phyloP scores from a whole-genome alignment of 2,888 invertebrate genomes.

The Apamea anceps region DNA sequence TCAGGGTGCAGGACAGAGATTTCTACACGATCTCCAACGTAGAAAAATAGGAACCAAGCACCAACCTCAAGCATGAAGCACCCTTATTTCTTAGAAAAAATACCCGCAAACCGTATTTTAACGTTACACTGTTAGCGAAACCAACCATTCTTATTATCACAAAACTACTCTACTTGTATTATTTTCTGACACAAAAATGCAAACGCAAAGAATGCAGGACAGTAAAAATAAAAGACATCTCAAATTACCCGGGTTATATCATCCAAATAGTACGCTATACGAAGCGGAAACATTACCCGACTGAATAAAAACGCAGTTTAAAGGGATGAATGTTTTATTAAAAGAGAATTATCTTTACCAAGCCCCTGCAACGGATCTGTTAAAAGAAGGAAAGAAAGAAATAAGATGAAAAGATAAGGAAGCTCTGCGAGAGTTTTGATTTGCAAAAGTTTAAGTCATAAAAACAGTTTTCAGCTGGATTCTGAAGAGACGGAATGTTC shows the following conservation, averaged over 20 bases:
- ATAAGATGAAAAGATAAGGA: constrained; percentile 38
- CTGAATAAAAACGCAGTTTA: constrained; percentile 48
- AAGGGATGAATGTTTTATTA: constrained; percentile 49
- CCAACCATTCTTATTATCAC: background rate
- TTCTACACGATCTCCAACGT: background rate
- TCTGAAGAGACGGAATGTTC: constrained; percentile 20
- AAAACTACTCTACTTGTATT: background rate
- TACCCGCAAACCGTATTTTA: background rate
- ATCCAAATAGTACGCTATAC: constrained; percentile 20
- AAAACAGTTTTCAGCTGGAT: constrained; percentile 45
- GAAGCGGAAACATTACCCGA: constrained; percentile 40
- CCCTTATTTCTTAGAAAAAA: background rate
- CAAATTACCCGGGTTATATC: constrained; percentile 44
- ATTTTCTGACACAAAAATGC: constrained; percentile 3
- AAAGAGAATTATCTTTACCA: constrained; percentile 49
- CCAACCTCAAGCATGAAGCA: background rate
- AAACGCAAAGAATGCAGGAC: constrained; percentile 7
- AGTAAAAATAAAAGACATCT: constrained; percentile 20
- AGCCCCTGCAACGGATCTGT: constrained; percentile 30
- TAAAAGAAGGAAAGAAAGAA: constrained; percentile 41
- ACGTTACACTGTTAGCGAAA: background rate
- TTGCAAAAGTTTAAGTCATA: constrained; percentile 47
- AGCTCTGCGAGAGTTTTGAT: constrained; percentile 48
- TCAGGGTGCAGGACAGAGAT: too few species aligned
- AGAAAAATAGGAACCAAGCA: background rate